Percentiles rank a stretch among this genome's conserved stretches.
Conservation (phyloP, 2,888 invertebrate species). For the Cerastis rubricosa region DNA sequence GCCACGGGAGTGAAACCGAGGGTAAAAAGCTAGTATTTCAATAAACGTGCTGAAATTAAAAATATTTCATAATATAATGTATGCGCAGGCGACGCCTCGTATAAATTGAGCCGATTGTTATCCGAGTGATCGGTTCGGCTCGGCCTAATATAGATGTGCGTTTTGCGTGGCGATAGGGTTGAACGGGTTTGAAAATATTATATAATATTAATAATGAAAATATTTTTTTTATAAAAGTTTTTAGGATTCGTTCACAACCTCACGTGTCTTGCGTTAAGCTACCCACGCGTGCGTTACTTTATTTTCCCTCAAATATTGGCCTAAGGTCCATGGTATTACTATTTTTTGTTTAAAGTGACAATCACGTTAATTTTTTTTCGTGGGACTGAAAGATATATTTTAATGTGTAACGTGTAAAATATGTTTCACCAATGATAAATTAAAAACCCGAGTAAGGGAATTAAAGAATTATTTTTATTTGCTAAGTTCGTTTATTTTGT, state of each 20-base stretch:
- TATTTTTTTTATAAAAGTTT: background rate
- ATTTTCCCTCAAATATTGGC: background rate
- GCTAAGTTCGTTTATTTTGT: too few species aligned
- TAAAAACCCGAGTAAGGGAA: too few species aligned
- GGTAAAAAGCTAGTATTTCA: conserved; percentile 29
- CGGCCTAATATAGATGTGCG: conserved; percentile 73
- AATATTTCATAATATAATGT: conserved; percentile 35
- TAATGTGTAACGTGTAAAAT: too few species aligned
- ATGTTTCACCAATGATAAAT: too few species aligned
- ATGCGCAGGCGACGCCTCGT: conserved; percentile 59
- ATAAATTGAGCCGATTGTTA: conserved; percentile 73
- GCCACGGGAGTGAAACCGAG: background rate
- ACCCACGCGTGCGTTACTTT: background rate
- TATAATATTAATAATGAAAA: background rate
- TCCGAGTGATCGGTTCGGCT: conserved; percentile 69
- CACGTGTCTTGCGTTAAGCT: background rate
- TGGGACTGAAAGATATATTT: too few species aligned
- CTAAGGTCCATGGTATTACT: too few species aligned
- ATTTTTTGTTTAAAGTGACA: too few species aligned
- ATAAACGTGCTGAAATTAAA: conserved; percentile 53
- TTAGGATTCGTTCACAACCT: background rate
- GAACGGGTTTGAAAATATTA: conserved; percentile 22
- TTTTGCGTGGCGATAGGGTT: conserved; percentile 60
- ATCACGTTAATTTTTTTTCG: too few species aligned
- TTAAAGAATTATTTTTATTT: too few species aligned